A percentile compares a stretch with the other conserved stretches of the same genome.
Evolutionary conservation across 2,113 vertebrate genomes (phyloP).

Genomic region (Potamarius usumacintae): DNA sequence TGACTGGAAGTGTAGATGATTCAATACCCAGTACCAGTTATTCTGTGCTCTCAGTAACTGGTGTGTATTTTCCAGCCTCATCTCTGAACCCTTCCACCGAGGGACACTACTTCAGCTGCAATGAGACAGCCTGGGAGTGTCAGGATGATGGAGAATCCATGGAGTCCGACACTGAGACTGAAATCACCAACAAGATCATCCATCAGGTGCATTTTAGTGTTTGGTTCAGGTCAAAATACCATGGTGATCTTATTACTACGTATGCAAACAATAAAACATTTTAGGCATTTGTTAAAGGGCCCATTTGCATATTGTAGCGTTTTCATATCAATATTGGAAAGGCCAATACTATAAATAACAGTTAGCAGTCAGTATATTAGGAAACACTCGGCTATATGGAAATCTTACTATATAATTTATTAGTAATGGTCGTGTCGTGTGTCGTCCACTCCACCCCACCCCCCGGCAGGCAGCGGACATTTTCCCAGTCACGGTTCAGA

Average conservation of each 20-base stretch:
- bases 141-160: background rate
- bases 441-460: background rate
- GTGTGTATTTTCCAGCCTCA: background rate
- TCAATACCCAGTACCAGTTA: background rate
- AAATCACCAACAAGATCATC: conserved; percentile 36
- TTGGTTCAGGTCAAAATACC: background rate
- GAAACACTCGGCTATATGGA: background rate
- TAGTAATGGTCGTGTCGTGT: background rate
- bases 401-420: background rate
- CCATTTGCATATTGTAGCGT: background rate
- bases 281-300: background rate
- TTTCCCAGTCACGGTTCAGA: conserved; percentile 53
- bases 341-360: conserved; percentile 10
- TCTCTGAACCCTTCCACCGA: background rate
- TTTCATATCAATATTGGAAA: background rate
- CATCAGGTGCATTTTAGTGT: conserved; percentile 48
- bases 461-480: conserved; percentile 58
- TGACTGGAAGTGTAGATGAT: background rate
- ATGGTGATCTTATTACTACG: background rate
- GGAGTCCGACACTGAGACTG: conserved; percentile 22
- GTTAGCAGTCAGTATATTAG: background rate
- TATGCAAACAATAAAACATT: conserved; percentile 20
- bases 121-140: conserved; percentile 63
- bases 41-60: background rate
- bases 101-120: conserved; percentile 44